These are phyloP conservation scores for Brachyopa scutellaris DNA, from an alignment of 2,888 invertebrate genomes.

Conservation along the genomic window DNA sequence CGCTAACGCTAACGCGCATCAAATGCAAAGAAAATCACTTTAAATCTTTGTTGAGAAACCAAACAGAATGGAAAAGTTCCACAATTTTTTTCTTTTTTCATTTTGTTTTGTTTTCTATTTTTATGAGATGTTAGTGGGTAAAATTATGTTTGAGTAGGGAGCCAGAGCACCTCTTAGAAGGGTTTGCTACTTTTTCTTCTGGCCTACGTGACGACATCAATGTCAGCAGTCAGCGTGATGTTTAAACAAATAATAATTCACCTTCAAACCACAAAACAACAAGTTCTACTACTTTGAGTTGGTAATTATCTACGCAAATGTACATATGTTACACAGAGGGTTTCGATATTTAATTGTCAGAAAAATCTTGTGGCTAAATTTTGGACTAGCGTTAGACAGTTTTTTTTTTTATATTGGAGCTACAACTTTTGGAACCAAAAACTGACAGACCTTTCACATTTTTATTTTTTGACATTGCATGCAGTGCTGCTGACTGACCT, in stretches of 20 bases:
- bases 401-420: too few relatives aligned
- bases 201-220: conserved; percentile 55
- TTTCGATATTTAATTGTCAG: conserved; percentile 4
- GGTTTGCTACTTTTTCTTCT: conserved; percentile 4
- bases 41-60: conserved; percentile 9
- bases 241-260: conserved; percentile 7
- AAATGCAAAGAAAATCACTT: conserved; percentile 20
- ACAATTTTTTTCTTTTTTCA: not conserved
- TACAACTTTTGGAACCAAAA: not conserved
- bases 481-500: conserved; percentile 10
- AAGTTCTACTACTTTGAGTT: not conserved
- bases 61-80: conserved; percentile 22
- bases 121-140: not conserved
- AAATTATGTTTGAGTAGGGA: not conserved
- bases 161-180: conserved; percentile 2
- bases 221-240: conserved; percentile 34
- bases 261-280: conserved; percentile 8
- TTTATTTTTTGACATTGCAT: conserved; percentile 16
- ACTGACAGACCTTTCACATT: conserved; percentile 21
- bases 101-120: not conserved
- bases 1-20: conserved; percentile 2
- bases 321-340: not conserved
- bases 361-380: not conserved
- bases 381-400: not conserved
- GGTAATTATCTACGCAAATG: too few relatives aligned